A percentile compares a stretch with the other conserved stretches of the same genome.
Conservation (phyloP, 2,888 invertebrate genomes). For the Cybosia mesomella region DNA sequence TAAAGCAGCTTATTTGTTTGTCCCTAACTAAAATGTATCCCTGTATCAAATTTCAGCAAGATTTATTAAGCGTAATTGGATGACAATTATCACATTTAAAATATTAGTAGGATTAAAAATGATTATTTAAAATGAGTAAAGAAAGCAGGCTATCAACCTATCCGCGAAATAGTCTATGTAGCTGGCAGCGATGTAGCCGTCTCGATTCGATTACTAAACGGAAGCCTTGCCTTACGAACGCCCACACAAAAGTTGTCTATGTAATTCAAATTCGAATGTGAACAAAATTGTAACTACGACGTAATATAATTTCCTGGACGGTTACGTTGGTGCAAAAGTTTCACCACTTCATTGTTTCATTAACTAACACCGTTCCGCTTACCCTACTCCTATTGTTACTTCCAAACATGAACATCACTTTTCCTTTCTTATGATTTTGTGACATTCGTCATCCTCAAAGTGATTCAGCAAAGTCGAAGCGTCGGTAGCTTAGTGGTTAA, state of each 20-base stretch:
- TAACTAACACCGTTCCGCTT: background rate
- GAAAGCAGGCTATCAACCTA: background rate
- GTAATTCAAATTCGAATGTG: conserved; percentile 10
- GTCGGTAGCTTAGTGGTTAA: too few relatives aligned
- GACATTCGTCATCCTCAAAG: too few relatives aligned
- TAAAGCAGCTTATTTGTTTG: too few relatives aligned
- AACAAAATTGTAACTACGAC: conserved; percentile 7
- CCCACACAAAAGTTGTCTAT: background rate
- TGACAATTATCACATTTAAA: too few relatives aligned
- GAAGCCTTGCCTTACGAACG: conserved; percentile 2
- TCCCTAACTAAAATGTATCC: too few relatives aligned
- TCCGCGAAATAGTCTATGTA: background rate
- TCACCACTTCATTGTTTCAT: background rate
- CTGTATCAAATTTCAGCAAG: too few relatives aligned
- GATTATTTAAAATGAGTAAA: background rate
- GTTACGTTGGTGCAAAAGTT: background rate
- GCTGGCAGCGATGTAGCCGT: background rate
- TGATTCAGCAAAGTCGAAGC: too few relatives aligned
- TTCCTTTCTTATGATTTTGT: background rate
- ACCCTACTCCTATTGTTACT: background rate
- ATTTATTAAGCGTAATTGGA: too few relatives aligned
- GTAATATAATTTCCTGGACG: conserved; percentile 3
- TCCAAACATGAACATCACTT: background rate
- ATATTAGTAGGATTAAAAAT: too few relatives aligned
- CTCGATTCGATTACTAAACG: background rate